Base-by-base conservation (phyloP, 2,113 vertebrate genomes). In the Ceyx margarethae region DNA sequence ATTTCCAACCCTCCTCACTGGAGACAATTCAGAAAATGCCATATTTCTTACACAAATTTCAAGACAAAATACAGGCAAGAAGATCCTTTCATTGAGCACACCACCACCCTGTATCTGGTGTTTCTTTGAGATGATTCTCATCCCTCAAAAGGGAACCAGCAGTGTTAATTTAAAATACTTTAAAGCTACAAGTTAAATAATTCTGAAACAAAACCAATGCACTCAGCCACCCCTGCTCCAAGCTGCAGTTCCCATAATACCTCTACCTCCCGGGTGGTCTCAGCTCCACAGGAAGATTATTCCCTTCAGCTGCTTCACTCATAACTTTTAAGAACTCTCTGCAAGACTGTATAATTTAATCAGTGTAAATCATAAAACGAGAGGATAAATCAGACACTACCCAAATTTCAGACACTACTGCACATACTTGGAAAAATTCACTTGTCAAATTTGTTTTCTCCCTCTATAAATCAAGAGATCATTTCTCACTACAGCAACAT, bases 21-120 rank as follows among this genome's bases (percentile, higher is more conserved):
- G 69, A 57, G 40, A 62, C 6, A 12, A 28, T 25, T 93, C 25
- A 42, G 37, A 87, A 60, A 73, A 5, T 10, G 37, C 16, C 18
- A 43, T 10, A 20, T 33, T 65, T 26, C 20, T 76, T 61, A 37
- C 51, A 81, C 5, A 33, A 8, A 37, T 77, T 58, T 16, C 31
- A 48, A 35, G 40, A 51, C 51, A 45, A 66, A 58, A 16, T 43
- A 17, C 60, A 19, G 58, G 23, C 25, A 66, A 53, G 0, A 62
- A 13, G 29, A 81, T 58, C 33, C 51, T 80, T 87, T 56, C 45
- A 50, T 35, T 64, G 22, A 56, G 46, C 51, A 64, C 13, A 81
- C 50, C 8, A 46, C 13, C 65, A 82, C 18, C 1, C 13, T 1
- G 4, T 2, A 5, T 0, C 0, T 8, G 20, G 66, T 2, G 5